phyloP scores from a whole-genome alignment of 2,113 vertebrate genomes.

The Aspiorhynchus laticeps region DNA sequence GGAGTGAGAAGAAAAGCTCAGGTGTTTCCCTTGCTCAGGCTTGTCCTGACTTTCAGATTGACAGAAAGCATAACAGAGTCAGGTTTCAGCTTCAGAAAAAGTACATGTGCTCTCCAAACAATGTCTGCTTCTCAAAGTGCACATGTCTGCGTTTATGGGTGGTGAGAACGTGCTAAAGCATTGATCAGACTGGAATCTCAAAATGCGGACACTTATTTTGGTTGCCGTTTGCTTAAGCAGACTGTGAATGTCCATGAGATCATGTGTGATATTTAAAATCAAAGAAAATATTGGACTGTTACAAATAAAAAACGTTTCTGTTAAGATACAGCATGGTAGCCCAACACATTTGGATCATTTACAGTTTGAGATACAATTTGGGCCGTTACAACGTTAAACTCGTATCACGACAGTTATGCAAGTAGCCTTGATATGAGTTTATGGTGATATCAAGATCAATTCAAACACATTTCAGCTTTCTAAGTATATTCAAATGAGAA shows the following conservation, averaged over 20 bases:
- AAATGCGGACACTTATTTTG: neutral
- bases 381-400: neutral
- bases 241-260: neutral
- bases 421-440: neutral
- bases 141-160: constrained; percentile 21
- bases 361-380: neutral
- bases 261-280: neutral
- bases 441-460: neutral
- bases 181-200: constrained; percentile 31
- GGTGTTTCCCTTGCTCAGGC: constrained; percentile 53
- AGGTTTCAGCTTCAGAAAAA: constrained; percentile 58
- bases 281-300: neutral
- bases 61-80: constrained; percentile 55
- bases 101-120: constrained; percentile 56
- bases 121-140: constrained; percentile 37
- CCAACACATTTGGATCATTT: neutral
- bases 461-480: constrained; percentile 1
- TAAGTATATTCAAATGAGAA: constrained; percentile 7
- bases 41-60: constrained; percentile 58
- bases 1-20: constrained; percentile 34
- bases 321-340: neutral
- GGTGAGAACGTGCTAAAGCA: constrained; percentile 25
- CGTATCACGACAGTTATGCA: neutral
- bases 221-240: constrained; percentile 7
- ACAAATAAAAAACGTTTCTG: neutral